A percentile compares a stretch with the other conserved stretches of the same genome.
These are phyloP conservation scores for Phocoena phocoena DNA, from an alignment of 2,113 vertebrate genomes.

Conservation along the genomic window DNA sequence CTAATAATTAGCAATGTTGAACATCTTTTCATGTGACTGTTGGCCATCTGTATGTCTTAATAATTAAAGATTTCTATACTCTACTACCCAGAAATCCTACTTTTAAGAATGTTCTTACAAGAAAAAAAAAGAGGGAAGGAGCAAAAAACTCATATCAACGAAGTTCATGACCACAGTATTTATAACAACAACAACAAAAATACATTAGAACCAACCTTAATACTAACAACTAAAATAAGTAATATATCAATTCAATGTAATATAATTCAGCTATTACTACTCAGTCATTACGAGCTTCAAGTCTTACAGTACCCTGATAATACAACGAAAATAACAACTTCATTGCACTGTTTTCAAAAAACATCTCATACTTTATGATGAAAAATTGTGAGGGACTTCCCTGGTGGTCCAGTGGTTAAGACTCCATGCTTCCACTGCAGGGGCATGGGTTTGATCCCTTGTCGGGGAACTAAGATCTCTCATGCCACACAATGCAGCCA, in stretches of 20 bases:
- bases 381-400: neutral
- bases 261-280: neutral
- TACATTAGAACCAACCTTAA: neutral
- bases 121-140: neutral
- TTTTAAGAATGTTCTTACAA: neutral
- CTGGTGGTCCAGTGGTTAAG: neutral
- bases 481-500: neutral
- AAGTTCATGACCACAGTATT: neutral
- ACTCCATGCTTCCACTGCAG: neutral
- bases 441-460: neutral
- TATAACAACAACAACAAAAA: neutral
- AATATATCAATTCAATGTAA: neutral
- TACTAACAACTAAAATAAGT: neutral
- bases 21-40: neutral
- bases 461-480: neutral
- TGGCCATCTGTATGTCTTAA: neutral
- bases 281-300: neutral
- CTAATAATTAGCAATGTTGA: neutral
- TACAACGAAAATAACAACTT: neutral
- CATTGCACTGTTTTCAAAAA: neutral
- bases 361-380: neutral
- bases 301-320: neutral
- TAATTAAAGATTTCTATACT: neutral
- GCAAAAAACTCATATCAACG: neutral
- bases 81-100: neutral